These are phyloP conservation scores for Myodes glareolus DNA, from an alignment of 2,113 vertebrate genomes.

Conservation along the genomic window DNA sequence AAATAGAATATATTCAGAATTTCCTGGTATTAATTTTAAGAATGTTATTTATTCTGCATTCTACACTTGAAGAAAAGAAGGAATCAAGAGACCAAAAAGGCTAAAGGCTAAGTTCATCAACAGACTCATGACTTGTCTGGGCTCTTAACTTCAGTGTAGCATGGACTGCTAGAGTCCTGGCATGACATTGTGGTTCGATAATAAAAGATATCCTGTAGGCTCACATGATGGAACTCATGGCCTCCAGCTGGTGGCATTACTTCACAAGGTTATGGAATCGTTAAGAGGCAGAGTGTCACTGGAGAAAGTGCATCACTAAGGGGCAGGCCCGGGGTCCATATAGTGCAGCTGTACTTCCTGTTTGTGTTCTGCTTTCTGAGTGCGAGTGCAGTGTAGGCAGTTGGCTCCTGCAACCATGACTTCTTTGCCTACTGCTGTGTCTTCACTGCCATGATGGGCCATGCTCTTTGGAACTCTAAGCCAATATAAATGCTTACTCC, in stretches of 20 bases:
- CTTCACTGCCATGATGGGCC: neutral
- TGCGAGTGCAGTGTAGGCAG: fast-evolving
- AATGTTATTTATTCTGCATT: neutral
- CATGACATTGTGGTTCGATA: neutral
- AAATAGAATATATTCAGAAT: neutral
- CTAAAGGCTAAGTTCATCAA: neutral
- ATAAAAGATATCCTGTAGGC: neutral
- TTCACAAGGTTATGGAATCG: neutral
- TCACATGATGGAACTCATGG: neutral
- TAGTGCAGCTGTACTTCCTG: neutral
- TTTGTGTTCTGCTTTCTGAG: neutral
- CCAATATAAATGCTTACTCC: neutral
- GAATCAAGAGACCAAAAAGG: neutral
- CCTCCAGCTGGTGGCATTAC: neutral
- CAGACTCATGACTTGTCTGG: neutral
- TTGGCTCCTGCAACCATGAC: neutral
- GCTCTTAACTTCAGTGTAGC: neutral
- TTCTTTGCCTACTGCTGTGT: neutral
- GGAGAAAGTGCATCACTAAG: neutral
- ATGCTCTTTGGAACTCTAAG: neutral
- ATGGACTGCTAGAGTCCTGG: neutral
- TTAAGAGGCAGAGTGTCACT: neutral
- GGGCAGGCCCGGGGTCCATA: neutral
- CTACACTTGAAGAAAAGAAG: neutral
- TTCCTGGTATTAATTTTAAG: neutral